Conservation (phyloP, 2,113 vertebrate species). For the Serinus canaria region DNA sequence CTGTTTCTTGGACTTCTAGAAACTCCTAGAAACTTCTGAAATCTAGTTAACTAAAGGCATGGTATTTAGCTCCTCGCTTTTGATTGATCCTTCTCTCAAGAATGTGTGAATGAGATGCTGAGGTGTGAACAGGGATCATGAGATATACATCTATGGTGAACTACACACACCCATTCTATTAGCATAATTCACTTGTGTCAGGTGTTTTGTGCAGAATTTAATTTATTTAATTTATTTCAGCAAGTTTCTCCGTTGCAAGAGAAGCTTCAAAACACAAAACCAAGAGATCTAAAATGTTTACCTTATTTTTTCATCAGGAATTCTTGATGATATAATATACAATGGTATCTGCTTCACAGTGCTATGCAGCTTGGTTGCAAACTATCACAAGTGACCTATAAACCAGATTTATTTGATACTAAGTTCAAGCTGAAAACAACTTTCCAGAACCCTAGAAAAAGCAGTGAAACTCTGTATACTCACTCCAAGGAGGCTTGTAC, state of each 20-base stretch:
- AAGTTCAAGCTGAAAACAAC: slow-evolving; percentile 69
- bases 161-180: slow-evolving; percentile 55
- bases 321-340: slow-evolving; percentile 41
- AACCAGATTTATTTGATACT: slow-evolving; percentile 70
- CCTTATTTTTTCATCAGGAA: slow-evolving; percentile 49
- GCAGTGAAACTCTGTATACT: slow-evolving; percentile 44
- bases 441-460: slow-evolving; percentile 56
- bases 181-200: slow-evolving; percentile 48
- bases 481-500: slow-evolving; percentile 6
- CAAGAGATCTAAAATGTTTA: slow-evolving; percentile 40
- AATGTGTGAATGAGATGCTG: slow-evolving; percentile 62
- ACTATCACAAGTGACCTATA: slow-evolving; percentile 64
- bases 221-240: slow-evolving; percentile 51
- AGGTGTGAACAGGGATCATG: slow-evolving; percentile 53
- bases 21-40: slow-evolving; percentile 39
- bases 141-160: slow-evolving; percentile 7
- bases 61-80: slow-evolving; percentile 49
- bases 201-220: slow-evolving; percentile 43
- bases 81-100: slow-evolving; percentile 59
- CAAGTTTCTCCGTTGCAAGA: slow-evolving; percentile 42
- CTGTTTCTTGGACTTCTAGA: neutral
- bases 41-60: slow-evolving; percentile 54
- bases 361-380: slow-evolving; percentile 47
- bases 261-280: slow-evolving; percentile 41
- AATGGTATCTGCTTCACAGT: slow-evolving; percentile 57